Conservation (phyloP, 1,140 invertebrate genomes). For the Sweltsa coloradensis region DNA sequence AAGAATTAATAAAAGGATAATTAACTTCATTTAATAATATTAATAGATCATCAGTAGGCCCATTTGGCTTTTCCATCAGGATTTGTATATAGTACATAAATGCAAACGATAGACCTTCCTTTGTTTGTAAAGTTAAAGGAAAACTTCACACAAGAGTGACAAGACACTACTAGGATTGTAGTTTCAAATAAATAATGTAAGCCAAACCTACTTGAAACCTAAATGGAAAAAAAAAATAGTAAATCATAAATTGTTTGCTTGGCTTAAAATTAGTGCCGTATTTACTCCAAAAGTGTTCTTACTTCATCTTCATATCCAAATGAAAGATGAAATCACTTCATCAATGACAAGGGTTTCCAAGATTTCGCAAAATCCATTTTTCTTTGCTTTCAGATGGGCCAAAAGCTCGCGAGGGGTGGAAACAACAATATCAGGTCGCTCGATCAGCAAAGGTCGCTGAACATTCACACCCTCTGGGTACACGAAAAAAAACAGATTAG, state of each 20-base stretch:
- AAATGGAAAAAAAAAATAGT: too few species aligned
- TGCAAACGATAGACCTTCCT: not conserved
- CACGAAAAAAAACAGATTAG: too few species aligned
- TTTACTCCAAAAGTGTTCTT: too few species aligned
- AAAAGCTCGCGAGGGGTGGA: constrained; percentile 77
- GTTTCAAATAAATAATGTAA: too few species aligned
- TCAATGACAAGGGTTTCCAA: constrained; percentile 87
- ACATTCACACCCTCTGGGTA: constrained; percentile 53
- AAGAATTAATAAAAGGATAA: constrained; percentile 27
- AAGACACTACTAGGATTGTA: too few species aligned
- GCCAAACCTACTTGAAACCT: too few species aligned
- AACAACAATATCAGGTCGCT: constrained; percentile 86
- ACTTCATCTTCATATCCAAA: constrained; percentile 95
- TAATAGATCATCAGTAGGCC: too few species aligned
- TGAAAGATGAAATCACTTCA: constrained; percentile 98
- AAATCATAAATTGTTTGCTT: too few species aligned
- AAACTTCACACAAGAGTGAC: too few species aligned
- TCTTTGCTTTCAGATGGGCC: constrained; percentile 67
- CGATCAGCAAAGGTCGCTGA: constrained; percentile 60
- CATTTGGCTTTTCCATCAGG: not conserved
- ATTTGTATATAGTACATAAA: constrained; percentile 2
- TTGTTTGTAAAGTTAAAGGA: not conserved
- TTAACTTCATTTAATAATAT: too few species aligned
- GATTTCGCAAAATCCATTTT: constrained; percentile 61
- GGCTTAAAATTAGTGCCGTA: too few species aligned